Evolutionary conservation across 2,797 vertebrate species (phyloP), one percentile per base, ranked within the genome.

Genomic region (Sparus aurata): DNA sequence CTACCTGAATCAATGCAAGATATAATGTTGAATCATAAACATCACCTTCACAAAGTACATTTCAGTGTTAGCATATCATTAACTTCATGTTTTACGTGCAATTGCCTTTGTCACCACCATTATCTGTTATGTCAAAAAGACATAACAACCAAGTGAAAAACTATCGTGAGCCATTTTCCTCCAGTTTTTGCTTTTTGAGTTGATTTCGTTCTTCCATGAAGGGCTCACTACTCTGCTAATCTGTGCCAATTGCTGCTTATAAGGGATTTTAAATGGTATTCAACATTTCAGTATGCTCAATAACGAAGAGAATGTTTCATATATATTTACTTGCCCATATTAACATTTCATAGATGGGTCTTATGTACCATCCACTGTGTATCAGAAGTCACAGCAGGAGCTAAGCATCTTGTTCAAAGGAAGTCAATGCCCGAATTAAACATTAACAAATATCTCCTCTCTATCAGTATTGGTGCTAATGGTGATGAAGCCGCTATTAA

Each of bases 341-440:
- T 12, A 47, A 54, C 1, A 4, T 13, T 52, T n/a, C 1, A 38
- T 4, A 6, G 38, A 38, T 11, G 38, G 38, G 8, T 20, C 4
- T 34, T 34, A 9, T 25, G 9, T 17, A 1, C 20, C 62, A 5
- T 38, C 54, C 25, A 57, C 12, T 30, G 7, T 69, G 13, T 12
- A 22, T 76, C 20, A 62, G 18, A 47, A 73, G 17, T 52, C 46
- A 43, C n/a, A 67, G 1, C 67, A 38, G 49, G 7, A 27, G 60
- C 55, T 69, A 75, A 60, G 27, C 43, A 17, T 38, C 15, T 34
- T 27, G 2, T 12, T 43, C 9, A 18, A 46, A 9, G 7, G 3
- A 38, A 59, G 1, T 52, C 50, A 41, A 52, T 3, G 25, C 4
- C 2, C 52, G 12, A 68, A 20, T 22, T 12, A 16, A 6, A 34